phyloP scores from a whole-genome alignment of 2,113 vertebrate genomes.

The Psophia crepitans region DNA sequence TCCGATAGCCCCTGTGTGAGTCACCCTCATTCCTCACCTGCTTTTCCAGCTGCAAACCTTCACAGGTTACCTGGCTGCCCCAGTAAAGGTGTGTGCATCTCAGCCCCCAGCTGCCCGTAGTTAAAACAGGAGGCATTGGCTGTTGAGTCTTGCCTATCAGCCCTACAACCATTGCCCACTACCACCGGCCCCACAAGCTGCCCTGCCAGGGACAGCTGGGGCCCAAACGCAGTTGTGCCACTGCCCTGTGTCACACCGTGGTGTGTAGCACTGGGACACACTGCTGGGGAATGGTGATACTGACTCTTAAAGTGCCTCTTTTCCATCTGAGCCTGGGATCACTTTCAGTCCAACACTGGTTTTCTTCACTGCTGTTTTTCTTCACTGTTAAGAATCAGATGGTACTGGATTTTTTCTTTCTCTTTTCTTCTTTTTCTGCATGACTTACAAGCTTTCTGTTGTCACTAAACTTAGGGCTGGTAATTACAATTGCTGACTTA shows the following conservation, averaged over 20 bases:
- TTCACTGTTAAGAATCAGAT: not conserved
- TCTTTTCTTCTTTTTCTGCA: not conserved
- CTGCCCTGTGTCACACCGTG: accelerated
- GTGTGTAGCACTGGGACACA: accelerated
- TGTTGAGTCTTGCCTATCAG: not conserved
- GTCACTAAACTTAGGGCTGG: not conserved
- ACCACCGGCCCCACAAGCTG: accelerated
- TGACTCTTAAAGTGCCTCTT: not conserved
- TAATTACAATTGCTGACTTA: not conserved
- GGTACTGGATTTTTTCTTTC: not conserved
- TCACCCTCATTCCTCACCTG: not conserved
- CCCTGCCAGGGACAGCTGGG: accelerated
- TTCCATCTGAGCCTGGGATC: not conserved
- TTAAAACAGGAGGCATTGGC: not conserved
- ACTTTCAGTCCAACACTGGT: not conserved
- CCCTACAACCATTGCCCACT: not conserved
- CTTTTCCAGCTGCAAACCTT: not conserved
- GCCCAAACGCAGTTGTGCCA: accelerated
- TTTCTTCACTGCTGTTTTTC: not conserved
- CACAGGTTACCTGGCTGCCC: not conserved
- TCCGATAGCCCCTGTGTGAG: not conserved
- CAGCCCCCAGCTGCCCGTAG: not conserved
- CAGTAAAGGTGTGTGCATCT: not conserved
- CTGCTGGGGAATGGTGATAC: not conserved
- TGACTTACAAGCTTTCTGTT: not conserved